Evolutionary conservation across 2,888 invertebrate genomes (phyloP), one percentile per base, ranked within the genome.

Genomic region (Tinea semifulvella): DNA sequence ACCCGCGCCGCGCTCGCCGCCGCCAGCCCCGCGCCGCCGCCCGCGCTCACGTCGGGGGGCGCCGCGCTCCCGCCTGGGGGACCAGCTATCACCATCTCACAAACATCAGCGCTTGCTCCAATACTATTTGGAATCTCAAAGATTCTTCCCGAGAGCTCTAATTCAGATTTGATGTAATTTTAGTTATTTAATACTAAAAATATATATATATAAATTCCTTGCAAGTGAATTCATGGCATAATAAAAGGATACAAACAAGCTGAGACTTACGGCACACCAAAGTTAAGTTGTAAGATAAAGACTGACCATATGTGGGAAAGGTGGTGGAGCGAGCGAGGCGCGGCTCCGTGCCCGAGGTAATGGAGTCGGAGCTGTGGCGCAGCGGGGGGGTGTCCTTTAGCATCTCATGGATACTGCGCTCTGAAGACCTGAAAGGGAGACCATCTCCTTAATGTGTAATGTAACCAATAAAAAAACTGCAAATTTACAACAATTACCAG

Each of bases 331-430:
- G 85, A 36, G 88, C 86, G 44, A 87, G 85, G 55, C 80, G 85
- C 19, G 88, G 85, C 56, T 90, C 89, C 7, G 89, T 88, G 48
- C 89, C 90, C 10, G 90, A 87, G 52, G 89, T 90, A 52, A 90
- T 88, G 25, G 89, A 88, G 60, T 85, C 88, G 55, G 86, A 89
- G 52, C 88, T 89, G 58, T 89, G 90, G 52, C 90, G 90, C 59
- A 90, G 84, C 26, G 90, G 86, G 42, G 92, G 90, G 36, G 91
- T 88, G 59, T 92, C 92, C 66, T 91, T 92, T 48, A 92, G 69
- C 92, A 92, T 92, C 79, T 92, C 92, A 65, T 92, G 92, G 63
- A 92, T 91, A 65, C 89, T 89, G 53, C 88, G 81, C 63, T 89
- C 89, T 19, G 75, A 81, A 58, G 73, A 79, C 81, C 79, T 82